A percentile compares a stretch with the other conserved stretches of the same genome.
Conservation (phyloP, 2,888 invertebrate genomes). For the Heteromyza rotundicornis region DNA sequence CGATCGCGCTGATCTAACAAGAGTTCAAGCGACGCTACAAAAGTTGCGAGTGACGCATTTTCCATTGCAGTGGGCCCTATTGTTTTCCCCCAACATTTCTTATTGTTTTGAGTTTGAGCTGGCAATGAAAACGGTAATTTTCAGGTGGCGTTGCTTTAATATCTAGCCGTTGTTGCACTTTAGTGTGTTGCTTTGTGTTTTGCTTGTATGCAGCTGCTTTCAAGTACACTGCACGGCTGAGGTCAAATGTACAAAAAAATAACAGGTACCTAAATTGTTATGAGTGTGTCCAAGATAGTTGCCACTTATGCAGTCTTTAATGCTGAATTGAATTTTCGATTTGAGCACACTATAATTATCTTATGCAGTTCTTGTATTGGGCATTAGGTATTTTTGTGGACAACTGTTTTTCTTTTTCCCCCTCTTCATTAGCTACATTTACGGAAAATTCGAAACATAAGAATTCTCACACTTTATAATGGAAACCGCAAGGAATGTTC, state of each 20-base stretch:
- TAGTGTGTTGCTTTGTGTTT: neutral
- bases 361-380: no score
- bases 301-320: no score
- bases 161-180: neutral
- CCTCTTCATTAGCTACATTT: no score
- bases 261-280: no score
- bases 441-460: no score
- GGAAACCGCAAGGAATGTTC: no score
- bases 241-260: neutral
- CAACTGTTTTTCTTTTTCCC: no score
- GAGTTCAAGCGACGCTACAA: neutral
- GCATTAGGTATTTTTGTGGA: no score
- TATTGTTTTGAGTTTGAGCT: neutral
- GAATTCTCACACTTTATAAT: no score
- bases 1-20: slow-evolving; percentile 1
- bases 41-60: neutral
- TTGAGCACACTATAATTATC: no score
- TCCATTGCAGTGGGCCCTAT: neutral
- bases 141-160: neutral
- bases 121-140: neutral
- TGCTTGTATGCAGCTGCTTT: neutral
- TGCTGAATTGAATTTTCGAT: no score
- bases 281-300: no score
- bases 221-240: neutral
- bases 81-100: neutral